A percentile compares a stretch with the other conserved stretches of the same genome.
phyloP scores from a whole-genome alignment of 2,797 vertebrate genomes.

The Parauchenoglanis punctatus region DNA sequence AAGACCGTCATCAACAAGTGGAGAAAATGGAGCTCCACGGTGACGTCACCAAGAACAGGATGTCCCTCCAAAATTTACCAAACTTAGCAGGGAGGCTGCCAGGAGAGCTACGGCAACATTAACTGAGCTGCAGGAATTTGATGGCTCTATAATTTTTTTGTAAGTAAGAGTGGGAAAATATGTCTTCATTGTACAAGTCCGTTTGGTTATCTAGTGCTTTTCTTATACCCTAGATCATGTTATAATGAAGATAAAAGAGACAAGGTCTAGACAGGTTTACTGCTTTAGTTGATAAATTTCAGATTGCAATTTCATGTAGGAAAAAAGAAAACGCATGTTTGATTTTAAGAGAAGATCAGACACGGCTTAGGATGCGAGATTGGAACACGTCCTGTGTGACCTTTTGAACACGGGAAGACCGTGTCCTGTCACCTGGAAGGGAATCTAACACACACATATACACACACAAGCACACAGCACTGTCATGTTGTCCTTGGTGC shows the following conservation, averaged over 20 bases:
- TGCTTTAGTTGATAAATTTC: background rate
- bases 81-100: too few species aligned
- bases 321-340: background rate
- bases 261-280: background rate
- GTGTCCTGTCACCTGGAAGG: conserved; percentile 3
- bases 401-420: background rate
- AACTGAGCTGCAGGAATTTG: too few species aligned
- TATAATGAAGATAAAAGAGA: background rate
- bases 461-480: background rate
- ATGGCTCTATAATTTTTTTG: too few species aligned
- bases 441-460: conserved; percentile 6
- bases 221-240: too few species aligned
- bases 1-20: too few species aligned
- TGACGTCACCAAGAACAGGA: too few species aligned
- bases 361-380: background rate
- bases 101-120: too few species aligned
- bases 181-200: background rate
- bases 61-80: too few species aligned
- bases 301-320: background rate
- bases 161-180: background rate
- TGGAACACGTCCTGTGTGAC: background rate
- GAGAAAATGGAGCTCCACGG: too few species aligned
- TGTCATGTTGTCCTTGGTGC: conserved; percentile 36
- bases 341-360: background rate
- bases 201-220: background rate